Percentiles rank a stretch among this genome's conserved stretches.
Evolutionary conservation across 1,140 invertebrate genomes (phyloP).

Genomic region (Semibalanus balanoides): DNA sequence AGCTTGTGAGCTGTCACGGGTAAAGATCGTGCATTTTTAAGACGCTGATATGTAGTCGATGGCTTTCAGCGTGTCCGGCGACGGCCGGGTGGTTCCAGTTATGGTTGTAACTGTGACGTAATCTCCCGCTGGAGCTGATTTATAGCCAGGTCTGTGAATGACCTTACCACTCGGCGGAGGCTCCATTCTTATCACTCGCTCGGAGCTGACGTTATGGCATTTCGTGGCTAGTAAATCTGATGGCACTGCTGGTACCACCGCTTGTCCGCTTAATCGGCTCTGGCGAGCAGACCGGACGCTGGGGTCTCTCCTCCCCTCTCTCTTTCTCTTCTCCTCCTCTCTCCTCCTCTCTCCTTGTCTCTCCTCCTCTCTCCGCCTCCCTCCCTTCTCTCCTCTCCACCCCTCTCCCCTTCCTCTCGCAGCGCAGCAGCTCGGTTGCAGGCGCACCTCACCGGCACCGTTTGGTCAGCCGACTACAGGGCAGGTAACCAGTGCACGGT

Average conservation of each 20-base stretch:
- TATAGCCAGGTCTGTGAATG: background rate
- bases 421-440: too few species aligned
- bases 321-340: too few species aligned
- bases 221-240: background rate
- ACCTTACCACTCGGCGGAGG: background rate
- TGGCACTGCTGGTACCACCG: background rate
- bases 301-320: too few species aligned
- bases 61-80: slow-evolving; percentile 1
- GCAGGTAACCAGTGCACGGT: too few species aligned
- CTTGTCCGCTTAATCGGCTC: background rate
- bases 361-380: too few species aligned
- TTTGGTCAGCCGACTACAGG: too few species aligned
- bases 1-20: background rate
- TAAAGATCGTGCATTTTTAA: background rate
- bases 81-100: background rate
- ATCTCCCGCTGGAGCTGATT: background rate
- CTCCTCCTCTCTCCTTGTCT: too few species aligned
- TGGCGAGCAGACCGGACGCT: background rate
- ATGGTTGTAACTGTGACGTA: background rate
- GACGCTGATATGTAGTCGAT: background rate
- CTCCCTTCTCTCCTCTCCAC: too few species aligned
- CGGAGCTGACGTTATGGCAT: background rate
- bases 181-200: background rate
- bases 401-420: too few species aligned
- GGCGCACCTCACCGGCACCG: too few species aligned